phyloP scores from a whole-genome alignment of 2,797 vertebrate species.

The Syngnathus rostellatus region DNA sequence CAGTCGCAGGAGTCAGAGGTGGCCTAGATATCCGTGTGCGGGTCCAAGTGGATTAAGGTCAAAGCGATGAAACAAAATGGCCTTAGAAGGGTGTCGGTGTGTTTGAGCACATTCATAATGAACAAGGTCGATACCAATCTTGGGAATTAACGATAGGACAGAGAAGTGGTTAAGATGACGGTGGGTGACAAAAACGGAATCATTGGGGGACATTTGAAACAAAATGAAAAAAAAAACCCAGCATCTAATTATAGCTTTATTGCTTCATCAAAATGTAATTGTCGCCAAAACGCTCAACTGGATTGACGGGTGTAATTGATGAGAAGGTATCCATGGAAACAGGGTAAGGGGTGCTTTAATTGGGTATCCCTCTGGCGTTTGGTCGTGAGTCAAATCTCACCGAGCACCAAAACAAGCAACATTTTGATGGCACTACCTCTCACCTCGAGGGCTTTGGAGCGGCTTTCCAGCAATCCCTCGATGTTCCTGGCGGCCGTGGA shows the following conservation, averaged over 20 bases:
- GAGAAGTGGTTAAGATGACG: too few species aligned
- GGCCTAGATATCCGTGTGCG: background rate
- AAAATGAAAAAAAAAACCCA: background rate
- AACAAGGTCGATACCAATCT: background rate
- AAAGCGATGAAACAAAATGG: slow-evolving; percentile 14
- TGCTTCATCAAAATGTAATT: background rate
- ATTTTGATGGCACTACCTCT: slow-evolving; percentile 36
- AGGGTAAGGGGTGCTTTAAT: slow-evolving; percentile 28
- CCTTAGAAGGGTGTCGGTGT: background rate
- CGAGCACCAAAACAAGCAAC: background rate
- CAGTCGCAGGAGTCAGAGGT: slow-evolving; percentile 19
- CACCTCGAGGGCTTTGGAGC: slow-evolving; percentile 84
- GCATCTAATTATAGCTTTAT: background rate
- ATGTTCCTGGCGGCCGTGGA: slow-evolving; percentile 83
- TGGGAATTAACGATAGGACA: too few species aligned
- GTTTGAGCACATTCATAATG: background rate
- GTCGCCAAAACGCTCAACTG: slow-evolving; percentile 14
- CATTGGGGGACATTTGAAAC: background rate
- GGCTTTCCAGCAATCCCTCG: slow-evolving; percentile 81
- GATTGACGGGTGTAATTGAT: slow-evolving; percentile 50
- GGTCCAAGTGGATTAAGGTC: background rate
- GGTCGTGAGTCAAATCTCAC: background rate
- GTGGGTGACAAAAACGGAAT: too few species aligned
- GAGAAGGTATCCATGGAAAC: slow-evolving; percentile 39
- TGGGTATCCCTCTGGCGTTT: slow-evolving; percentile 22